Evolutionary conservation across 2,888 invertebrate genomes (phyloP).

Genomic region (Trilocha varians): DNA sequence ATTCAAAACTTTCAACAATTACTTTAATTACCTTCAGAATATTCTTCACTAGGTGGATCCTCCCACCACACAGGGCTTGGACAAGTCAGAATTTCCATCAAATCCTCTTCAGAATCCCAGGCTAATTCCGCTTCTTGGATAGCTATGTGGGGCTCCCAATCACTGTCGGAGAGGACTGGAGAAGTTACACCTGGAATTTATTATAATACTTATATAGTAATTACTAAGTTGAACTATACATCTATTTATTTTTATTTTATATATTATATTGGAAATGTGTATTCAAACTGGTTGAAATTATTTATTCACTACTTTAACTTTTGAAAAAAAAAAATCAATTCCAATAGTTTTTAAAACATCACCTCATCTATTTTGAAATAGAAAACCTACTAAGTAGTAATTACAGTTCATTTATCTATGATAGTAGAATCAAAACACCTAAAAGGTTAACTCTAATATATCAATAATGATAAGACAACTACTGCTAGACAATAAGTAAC

Average conservation of each 20-base stretch:
- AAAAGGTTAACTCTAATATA: too few species aligned
- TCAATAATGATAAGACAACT: too few species aligned
- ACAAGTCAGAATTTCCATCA: slow-evolving; percentile 56
- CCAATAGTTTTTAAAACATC: too few species aligned
- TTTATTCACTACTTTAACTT: too few species aligned
- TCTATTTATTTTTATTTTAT: neutral
- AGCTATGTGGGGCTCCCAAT: neutral
- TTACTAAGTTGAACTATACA: neutral
- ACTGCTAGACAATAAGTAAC: too few species aligned
- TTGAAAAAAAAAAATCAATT: too few species aligned
- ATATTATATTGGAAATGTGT: neutral
- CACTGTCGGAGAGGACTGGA: slow-evolving; percentile 3
- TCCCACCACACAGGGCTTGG: slow-evolving; percentile 69
- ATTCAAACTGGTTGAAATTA: too few species aligned
- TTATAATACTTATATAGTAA: slow-evolving; percentile 1
- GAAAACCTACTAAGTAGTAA: too few species aligned
- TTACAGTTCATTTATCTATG: too few species aligned
- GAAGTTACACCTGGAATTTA: slow-evolving; percentile 7
- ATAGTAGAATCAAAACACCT: too few species aligned
- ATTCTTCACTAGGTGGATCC: slow-evolving; percentile 29
- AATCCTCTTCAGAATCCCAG: slow-evolving; percentile 35
- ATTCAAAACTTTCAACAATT: neutral
- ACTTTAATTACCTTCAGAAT: slow-evolving; percentile 34
- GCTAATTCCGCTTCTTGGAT: slow-evolving; percentile 16
- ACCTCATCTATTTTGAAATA: too few species aligned